Conservation (phyloP, 2,113 vertebrate species). For the Pelodiscus sinensis region DNA sequence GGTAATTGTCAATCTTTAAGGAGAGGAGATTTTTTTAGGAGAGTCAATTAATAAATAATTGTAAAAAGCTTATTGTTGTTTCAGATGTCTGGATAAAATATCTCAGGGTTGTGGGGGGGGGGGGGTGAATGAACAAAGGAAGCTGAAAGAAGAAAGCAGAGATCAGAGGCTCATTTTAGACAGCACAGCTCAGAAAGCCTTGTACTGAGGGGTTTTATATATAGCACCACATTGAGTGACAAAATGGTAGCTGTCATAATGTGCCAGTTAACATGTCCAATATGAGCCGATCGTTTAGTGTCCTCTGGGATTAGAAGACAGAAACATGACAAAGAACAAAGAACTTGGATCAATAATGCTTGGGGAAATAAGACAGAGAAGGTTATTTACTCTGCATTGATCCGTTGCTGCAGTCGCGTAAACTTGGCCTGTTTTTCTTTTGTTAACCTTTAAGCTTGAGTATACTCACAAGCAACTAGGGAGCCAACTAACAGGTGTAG, state of each 20-base stretch:
- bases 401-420: conserved; percentile 89
- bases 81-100: conserved; percentile 20
- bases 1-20: conserved; percentile 54
- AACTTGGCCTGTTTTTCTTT: conserved; percentile 97
- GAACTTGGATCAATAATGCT: conserved; percentile 94
- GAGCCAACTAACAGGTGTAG: conserved; percentile 99
- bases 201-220: conserved; percentile 62
- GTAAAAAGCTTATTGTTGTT: background rate
- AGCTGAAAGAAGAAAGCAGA: conserved; percentile 5
- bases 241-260: conserved; percentile 87
- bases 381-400: conserved; percentile 99
- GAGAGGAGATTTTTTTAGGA: conserved; percentile 41
- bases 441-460: conserved; percentile 99
- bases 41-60: conserved; percentile 12
- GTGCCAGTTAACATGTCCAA: conserved; percentile 84
- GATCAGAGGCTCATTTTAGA: background rate
- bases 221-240: conserved; percentile 75
- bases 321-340: conserved; percentile 90
- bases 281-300: conserved; percentile 79
- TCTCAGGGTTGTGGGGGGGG: background rate
- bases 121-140: conserved; percentile 29
- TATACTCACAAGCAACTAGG: conserved; percentile 94
- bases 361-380: conserved; percentile 99
- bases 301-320: conserved; percentile 86
- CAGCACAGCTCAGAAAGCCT: conserved; percentile 29